Conservation (phyloP, 2,888 invertebrate genomes). For the Tholera decimalis region DNA sequence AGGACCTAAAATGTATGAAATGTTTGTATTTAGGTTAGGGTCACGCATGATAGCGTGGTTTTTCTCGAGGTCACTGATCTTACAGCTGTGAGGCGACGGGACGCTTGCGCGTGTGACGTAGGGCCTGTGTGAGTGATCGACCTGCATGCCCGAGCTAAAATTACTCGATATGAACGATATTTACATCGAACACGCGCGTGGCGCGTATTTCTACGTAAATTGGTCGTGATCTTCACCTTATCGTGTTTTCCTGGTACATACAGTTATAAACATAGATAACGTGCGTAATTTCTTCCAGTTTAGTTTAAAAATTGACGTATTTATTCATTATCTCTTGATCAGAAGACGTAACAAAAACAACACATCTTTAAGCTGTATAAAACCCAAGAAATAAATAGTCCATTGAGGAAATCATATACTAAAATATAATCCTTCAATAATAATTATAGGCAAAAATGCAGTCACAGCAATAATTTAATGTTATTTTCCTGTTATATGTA, state of each 20-base stretch:
- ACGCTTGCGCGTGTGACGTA: conserved; percentile 88
- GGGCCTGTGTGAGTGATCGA: conserved; percentile 80
- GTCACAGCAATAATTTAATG: background rate
- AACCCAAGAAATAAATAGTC: background rate
- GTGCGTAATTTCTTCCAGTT: conserved; percentile 38
- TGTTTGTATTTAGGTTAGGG: conserved; percentile 80
- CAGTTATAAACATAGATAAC: conserved; percentile 52
- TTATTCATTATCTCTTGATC: conserved; percentile 24
- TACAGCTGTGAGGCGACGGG: conserved; percentile 81
- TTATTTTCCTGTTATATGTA: conserved; percentile 40
- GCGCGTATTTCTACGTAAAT: conserved; percentile 63
- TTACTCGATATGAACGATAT: conserved; percentile 73
- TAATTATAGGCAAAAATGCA: conserved; percentile 5
- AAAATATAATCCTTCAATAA: conserved; percentile 3
- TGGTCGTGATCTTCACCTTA: conserved; percentile 63
- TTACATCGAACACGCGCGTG: conserved; percentile 69
- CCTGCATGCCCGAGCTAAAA: conserved; percentile 84
- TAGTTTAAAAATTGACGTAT: conserved; percentile 19
- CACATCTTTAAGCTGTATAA: background rate
- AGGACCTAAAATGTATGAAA: conserved; percentile 46
- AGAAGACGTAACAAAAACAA: background rate
- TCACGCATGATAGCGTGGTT: conserved; percentile 84
- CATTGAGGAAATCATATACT: conserved; percentile 33
- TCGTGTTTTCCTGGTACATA: conserved; percentile 63
- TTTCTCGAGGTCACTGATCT: conserved; percentile 88